Evolutionary conservation across 2,113 vertebrate genomes (phyloP), one percentile per base, ranked within the genome.

Genomic region (Vulpes ferrilata): DNA sequence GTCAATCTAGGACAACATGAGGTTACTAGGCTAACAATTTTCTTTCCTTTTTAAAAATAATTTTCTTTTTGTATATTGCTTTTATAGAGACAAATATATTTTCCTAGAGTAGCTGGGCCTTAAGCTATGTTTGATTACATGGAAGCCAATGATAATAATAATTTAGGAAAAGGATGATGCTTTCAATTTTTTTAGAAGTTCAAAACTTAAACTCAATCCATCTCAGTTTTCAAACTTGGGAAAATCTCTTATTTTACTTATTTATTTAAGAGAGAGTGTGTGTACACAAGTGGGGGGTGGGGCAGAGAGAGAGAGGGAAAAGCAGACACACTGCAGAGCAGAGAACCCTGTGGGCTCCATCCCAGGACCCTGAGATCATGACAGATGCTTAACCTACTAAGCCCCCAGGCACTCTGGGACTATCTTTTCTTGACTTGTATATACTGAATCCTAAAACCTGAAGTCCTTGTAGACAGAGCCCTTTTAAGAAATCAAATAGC

Each of bases 51-150:
- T 48, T 48, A 0, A 78, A 83, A 79, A 78, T 88, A 30, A 88
- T 35, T 90, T 90, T 89, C 27, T 84, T 59, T 78, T 85, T 89
- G 9, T 59, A 89, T 30, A 83, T 27, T 96, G 48, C 35, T 96
- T 97, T 93, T 80, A 89, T 59, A 90, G 65, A 81, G 53, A 93
- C 20, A 74, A 92, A 93, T 86, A 35, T 90, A 90, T 78, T 78
- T 96, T 88, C 59, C 30, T 95, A 57, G 11, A 27, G 38, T 76
- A 90, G 30, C 3, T 82, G 57, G 7, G 48, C 16, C 82, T 85
- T 90, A 69, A 81, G 27, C 7, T 59, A 96, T 82, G 10, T 86
- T 87, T 64, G 19, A 32, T 84, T 88, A 92, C 7, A 74, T 69
- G 20, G 32, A 94, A 93, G 93, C 35, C 22, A 73, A 90, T 78